Evolutionary conservation across 2,113 vertebrate species (phyloP).

Genomic region (Indicator maculatus): DNA sequence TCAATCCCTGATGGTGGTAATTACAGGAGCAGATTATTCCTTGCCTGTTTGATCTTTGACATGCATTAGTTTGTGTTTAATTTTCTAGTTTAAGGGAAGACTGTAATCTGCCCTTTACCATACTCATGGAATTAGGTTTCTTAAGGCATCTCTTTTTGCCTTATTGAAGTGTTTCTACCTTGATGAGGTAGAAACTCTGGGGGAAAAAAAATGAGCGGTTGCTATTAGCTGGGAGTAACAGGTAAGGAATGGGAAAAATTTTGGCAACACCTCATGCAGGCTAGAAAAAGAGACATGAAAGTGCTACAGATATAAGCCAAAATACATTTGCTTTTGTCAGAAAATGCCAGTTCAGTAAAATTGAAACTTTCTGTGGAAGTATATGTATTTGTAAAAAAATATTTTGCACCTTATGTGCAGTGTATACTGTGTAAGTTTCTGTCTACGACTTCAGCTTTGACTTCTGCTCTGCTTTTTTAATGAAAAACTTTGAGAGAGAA

Average conservation of each 20-base stretch:
- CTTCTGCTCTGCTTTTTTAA: neutral
- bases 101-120: neutral
- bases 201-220: neutral
- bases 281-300: neutral
- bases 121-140: neutral
- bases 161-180: neutral
- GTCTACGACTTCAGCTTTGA: neutral
- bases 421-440: neutral
- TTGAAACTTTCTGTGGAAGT: neutral
- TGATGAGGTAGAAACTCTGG: neutral
- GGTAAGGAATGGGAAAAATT: neutral
- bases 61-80: slow-evolving; percentile 53
- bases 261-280: neutral
- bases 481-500: neutral
- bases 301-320: neutral
- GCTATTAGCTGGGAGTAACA: neutral
- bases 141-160: neutral
- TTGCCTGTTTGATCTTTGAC: slow-evolving; percentile 56
- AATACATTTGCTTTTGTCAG: neutral
- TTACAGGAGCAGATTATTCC: neutral
- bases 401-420: neutral
- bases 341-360: neutral
- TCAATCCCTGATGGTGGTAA: neutral
- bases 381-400: neutral
- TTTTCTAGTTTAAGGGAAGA: slow-evolving; percentile 45